Conservation (phyloP, 2,888 invertebrate genomes). For the Alcis repandata region DNA sequence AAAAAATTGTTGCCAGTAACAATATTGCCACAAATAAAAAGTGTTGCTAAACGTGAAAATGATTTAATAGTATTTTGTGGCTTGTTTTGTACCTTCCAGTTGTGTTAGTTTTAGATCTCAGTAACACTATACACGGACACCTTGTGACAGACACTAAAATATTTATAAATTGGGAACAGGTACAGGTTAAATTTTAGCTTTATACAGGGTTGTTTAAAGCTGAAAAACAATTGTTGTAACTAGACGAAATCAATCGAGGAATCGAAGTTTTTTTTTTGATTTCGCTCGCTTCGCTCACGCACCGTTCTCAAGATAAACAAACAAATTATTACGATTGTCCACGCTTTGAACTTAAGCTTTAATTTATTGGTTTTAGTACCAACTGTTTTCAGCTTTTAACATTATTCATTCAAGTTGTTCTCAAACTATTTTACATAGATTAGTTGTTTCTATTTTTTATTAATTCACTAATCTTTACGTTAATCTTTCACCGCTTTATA, state of each 20-base stretch:
- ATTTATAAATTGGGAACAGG: constrained; percentile 7
- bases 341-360: not conserved
- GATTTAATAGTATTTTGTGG: not conserved
- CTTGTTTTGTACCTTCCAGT: constrained; percentile 7
- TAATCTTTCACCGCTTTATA: constrained; percentile 15
- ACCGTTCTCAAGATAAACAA: not conserved
- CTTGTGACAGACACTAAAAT: constrained; percentile 16
- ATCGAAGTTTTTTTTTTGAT: not conserved
- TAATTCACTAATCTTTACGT: constrained; percentile 1
- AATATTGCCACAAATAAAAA: not conserved
- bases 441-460: not conserved
- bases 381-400: constrained; percentile 4
- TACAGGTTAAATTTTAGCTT: constrained; percentile 1
- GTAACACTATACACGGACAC: constrained; percentile 21
- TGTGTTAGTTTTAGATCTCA: constrained; percentile 20
- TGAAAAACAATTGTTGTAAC: constrained; percentile 5
- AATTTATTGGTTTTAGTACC: not conserved
- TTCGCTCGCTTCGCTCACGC: constrained; percentile 4
- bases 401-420: not conserved
- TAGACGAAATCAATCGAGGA: not conserved
- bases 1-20: not conserved
- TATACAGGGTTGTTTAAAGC: constrained; percentile 10
- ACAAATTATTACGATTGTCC: no score
- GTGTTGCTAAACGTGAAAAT: not conserved
- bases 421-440: constrained; percentile 7